Evolutionary conservation across 2,113 vertebrate species (phyloP), one percentile per base, ranked within the genome.

Genomic region (Cavia aperea): DNA sequence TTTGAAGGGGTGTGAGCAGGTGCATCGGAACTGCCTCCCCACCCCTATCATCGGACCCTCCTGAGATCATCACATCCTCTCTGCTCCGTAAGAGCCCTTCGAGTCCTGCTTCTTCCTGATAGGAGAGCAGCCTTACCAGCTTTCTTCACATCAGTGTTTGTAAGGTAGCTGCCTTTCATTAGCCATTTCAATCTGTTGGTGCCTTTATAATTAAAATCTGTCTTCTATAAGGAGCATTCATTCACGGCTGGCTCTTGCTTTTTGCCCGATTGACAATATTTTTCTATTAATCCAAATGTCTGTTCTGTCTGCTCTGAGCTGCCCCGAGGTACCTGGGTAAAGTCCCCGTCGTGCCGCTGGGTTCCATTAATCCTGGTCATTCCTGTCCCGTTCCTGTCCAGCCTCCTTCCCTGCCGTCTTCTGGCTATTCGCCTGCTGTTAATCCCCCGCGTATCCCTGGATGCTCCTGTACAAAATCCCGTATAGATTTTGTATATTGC

Each of bases 1-100:
- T 18, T 12, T 21, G 21, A n/a, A 4, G 54, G 12, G 13, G 36
- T 8, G 54, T 13, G 78, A 81, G 78, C 19, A 21, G 8, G 51
- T 15, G 6, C 19, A 12, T 81, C 51, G 0, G 18, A 18, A 4
- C 5, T 1, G 21, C 21, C 12, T n/a, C 19, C 51, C 51, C 29
- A 33, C 13, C 1, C 11, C 29, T 10, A 7, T 1, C 3, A 14
- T 24, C 21, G 1, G 15, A 24, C 36, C 51, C 33, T 4, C 14
- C 33, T 58, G 2, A n/a, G 11, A 7, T 15, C 5, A n/a, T 26
- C 2, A 6, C 2, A 5, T 7, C 36, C 58, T 19, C 39, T 33
- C 36, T 23, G 0, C 79, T 81, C 79, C 1, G 5, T 26, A 12
- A 65, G 6, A 10, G 33, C 7, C 26, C 58, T 46, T 49, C 60